Percentiles rank a stretch among this genome's conserved stretches.
These are phyloP conservation scores for Caligus rogercresseyi DNA, from an alignment of 1,140 invertebrate species.

Conservation along the genomic window DNA sequence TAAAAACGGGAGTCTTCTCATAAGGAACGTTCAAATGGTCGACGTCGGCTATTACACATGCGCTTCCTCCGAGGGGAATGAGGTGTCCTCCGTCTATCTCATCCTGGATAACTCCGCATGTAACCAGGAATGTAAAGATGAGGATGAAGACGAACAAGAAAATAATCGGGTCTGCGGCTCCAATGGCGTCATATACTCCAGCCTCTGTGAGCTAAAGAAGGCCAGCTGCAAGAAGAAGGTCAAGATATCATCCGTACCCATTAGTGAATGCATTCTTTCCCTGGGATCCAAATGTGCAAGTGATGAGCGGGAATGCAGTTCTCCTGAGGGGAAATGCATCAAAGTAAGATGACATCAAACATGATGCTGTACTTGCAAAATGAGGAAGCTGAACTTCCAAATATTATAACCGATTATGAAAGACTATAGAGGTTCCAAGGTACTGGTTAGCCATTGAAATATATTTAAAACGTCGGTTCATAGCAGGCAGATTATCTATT, in stretches of 20 bases:
- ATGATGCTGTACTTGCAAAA: too few species aligned
- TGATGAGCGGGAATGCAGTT: neutral
- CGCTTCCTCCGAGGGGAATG: neutral
- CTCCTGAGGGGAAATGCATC: neutral
- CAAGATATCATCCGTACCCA: neutral
- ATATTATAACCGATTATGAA: too few species aligned
- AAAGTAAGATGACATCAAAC: neutral
- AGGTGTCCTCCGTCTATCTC: neutral
- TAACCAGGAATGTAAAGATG: neutral
- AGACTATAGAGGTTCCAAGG: too few species aligned
- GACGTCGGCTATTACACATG: neutral
- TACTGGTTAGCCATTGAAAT: too few species aligned
- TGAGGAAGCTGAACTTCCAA: too few species aligned
- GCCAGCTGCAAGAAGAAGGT: neutral
- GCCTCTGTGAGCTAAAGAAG: neutral
- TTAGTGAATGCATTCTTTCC: neutral
- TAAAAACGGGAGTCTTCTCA: neutral
- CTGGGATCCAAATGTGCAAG: neutral
- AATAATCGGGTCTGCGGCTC: neutral
- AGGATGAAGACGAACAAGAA: neutral
- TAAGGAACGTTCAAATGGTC: neutral
- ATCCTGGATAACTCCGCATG: neutral
- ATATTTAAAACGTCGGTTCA: too few species aligned
- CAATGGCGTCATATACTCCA: neutral
- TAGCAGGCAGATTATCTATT: too few species aligned